phyloP scores from a whole-genome alignment of 1,140 invertebrate species.

The Holcopasites calliopsidis region DNA sequence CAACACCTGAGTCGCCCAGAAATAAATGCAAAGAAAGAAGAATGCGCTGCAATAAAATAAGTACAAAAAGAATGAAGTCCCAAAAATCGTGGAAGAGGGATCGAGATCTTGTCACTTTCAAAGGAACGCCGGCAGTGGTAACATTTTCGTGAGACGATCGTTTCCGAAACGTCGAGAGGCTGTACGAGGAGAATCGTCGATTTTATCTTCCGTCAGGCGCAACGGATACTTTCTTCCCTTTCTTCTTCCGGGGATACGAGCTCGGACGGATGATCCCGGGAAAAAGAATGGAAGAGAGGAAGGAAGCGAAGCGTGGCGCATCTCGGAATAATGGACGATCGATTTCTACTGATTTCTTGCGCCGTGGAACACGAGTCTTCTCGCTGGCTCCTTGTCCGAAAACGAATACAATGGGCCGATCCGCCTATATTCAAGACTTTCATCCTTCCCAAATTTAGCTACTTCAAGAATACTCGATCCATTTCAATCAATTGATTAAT shows the following conservation, averaged over 20 bases:
- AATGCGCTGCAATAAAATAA: not conserved
- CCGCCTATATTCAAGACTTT: too few species aligned
- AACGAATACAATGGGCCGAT: too few species aligned
- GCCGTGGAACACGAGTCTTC: constrained; percentile 52
- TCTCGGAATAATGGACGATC: constrained; percentile 24
- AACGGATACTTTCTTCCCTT: constrained; percentile 34
- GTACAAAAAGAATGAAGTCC: not conserved
- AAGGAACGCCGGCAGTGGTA: constrained; percentile 27
- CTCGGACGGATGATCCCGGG: not conserved
- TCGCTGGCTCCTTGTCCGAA: constrained; percentile 29
- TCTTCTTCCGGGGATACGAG: constrained; percentile 4
- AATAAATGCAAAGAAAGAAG: not conserved
- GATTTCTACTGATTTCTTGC: constrained; percentile 52
- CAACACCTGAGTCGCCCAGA: too few species aligned
- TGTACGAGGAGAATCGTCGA: constrained; percentile 4
- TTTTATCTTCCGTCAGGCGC: constrained; percentile 43
- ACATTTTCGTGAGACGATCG: constrained; percentile 1
- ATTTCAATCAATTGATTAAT: too few species aligned
- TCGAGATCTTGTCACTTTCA: constrained; percentile 15
- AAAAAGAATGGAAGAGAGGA: constrained; percentile 43
- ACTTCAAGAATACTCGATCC: too few species aligned
- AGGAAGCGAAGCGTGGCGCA: constrained; percentile 34
- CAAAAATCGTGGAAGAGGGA: not conserved
- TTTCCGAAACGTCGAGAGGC: not conserved
- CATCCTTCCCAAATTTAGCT: too few species aligned